Evolutionary conservation across 2,797 vertebrate species (phyloP).

Genomic region (Knipowitschia caucasica): DNA sequence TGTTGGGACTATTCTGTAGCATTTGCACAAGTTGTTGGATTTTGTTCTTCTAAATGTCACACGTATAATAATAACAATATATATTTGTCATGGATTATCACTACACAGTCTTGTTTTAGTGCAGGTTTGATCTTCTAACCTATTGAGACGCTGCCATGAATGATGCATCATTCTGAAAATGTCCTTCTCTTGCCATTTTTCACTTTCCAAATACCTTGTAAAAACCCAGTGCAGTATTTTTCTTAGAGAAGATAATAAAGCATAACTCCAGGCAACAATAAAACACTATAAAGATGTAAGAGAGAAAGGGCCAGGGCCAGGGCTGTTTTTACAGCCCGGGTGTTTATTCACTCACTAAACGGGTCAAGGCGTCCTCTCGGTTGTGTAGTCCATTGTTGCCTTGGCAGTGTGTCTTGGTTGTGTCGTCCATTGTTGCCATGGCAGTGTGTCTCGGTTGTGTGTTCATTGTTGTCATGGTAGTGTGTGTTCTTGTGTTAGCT

Average conservation of each 20-base stretch:
- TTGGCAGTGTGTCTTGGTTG: not conserved
- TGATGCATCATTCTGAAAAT: too few species aligned
- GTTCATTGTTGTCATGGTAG: too few species aligned
- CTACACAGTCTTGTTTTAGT: too few species aligned
- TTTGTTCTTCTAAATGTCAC: too few species aligned
- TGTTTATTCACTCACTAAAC: not conserved
- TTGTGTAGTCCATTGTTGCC: not conserved
- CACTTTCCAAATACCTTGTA: not conserved
- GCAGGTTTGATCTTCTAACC: too few species aligned
- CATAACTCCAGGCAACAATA: conserved; percentile 4
- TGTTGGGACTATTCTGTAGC: too few species aligned
- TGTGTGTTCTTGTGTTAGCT: not conserved
- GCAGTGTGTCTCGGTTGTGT: not conserved
- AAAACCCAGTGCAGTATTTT: not conserved
- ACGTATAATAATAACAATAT: too few species aligned
- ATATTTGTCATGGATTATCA: too few species aligned
- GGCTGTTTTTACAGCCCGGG: not conserved
- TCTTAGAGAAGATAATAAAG: not conserved
- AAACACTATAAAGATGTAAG: not conserved
- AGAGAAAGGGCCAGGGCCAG: not conserved
- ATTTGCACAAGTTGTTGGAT: too few species aligned
- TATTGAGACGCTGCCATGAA: too few species aligned
- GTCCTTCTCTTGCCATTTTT: not conserved
- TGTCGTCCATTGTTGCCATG: too few species aligned
- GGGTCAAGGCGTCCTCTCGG: not conserved